Evolutionary conservation across 2,888 invertebrate species (phyloP), one percentile per base, ranked within the genome.

Genomic region (Merodon equestris): DNA sequence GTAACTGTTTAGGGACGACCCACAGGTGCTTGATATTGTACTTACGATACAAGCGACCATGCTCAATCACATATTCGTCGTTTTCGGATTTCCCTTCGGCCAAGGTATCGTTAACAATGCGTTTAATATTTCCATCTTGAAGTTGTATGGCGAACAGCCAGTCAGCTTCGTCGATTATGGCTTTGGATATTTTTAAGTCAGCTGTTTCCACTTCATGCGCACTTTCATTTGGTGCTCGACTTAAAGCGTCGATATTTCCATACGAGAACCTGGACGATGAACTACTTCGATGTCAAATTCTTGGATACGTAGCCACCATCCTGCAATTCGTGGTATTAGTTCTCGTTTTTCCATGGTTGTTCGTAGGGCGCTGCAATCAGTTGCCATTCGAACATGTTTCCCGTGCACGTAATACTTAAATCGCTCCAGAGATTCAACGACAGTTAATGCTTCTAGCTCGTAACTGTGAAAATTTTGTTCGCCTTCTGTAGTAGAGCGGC

Each of bases 371-470:
- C 14, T 38, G 15, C 38, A 53, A 12, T 57, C 45, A 2, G 45
- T 57, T 14, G 13, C n/a, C 10, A 57, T 7, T 7, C 13, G 18
- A 14, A 57, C 44, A 12, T 45, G 18, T 12, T 44, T 45, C 1
- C 57, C 57, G 9, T 44, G 12, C 13, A 57, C 7, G 7, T 45
- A 57, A 10, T 15, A 15, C 13, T 45, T 40, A 10, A 53, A 53
- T 34, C 53, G 17, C n/a, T 54, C 34, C 12, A 64, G 45, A 10
- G 34, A 36, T 10, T 53, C 45, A 17, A 63, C 36, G n/a, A 63
- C 14, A 3, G 53, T 44, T 5, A 63, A 53, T 9, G 36, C 63
- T 63, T 63, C 53, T 14, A 53, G 63, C 36, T 63, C 63, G 18
- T 54, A 53, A 15, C 53, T 53, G 45, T 51, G 53, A 10, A 17